phyloP scores from a whole-genome alignment of 2,797 vertebrate species.

The Austrolebias charrua region DNA sequence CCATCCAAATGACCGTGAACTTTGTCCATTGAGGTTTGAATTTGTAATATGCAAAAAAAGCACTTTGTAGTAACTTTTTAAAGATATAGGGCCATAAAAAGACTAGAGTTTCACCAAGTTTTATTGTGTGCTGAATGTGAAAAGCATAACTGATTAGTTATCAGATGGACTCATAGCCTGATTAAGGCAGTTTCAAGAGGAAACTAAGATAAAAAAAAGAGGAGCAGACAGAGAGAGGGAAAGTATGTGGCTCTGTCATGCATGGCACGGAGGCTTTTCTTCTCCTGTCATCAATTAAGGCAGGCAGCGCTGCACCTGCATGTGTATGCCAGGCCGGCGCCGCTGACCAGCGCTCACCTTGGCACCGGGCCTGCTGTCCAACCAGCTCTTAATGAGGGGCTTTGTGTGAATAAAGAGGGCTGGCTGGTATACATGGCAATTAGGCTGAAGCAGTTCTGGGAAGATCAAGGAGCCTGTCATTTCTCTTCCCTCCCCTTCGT shows the following conservation, averaged over 20 bases:
- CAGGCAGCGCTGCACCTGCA: constrained; percentile 66
- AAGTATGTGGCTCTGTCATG: constrained; percentile 49
- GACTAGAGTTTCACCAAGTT: not conserved
- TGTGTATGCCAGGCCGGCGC: constrained; percentile 51
- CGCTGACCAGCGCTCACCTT: constrained; percentile 62
- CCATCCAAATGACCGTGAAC: too few species aligned
- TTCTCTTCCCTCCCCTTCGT: not conserved
- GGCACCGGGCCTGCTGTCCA: constrained; percentile 57
- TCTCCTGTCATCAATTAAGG: constrained; percentile 73
- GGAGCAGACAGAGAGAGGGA: constrained; percentile 2
- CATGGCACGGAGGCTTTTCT: constrained; percentile 59
- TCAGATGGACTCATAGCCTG: constrained; percentile 54
- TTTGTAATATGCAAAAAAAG: too few species aligned
- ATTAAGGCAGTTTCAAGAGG: constrained; percentile 54
- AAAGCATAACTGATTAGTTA: constrained; percentile 43
- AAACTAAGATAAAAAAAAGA: constrained; percentile 4
- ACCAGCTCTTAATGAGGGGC: constrained; percentile 71
- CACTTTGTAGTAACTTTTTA: too few species aligned
- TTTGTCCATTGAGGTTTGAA: not conserved
- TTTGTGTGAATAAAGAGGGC: constrained; percentile 69
- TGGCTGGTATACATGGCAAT: constrained; percentile 64
- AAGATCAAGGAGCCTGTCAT: constrained; percentile 46
- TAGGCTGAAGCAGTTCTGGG: constrained; percentile 56
- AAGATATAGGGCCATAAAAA: too few species aligned
- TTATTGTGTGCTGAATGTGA: constrained; percentile 15